These are phyloP conservation scores for Mactra quadrangularis DNA, from an alignment of 1,140 invertebrate genomes.

Conservation along the genomic window DNA sequence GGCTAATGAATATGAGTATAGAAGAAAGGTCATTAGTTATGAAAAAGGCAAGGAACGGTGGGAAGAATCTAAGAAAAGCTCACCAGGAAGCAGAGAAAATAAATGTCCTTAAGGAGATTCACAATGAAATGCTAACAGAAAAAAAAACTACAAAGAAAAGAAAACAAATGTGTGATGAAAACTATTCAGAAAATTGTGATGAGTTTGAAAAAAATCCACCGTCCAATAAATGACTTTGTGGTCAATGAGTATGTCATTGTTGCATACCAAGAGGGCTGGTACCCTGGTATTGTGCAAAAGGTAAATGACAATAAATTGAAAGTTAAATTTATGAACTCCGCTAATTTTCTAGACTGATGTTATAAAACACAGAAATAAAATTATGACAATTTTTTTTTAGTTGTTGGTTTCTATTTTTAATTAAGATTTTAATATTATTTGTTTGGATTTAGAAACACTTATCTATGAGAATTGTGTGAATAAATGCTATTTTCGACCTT, in stretches of 20 bases:
- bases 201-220: not conserved
- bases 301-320: not conserved
- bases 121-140: constrained; percentile 19
- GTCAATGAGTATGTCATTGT: too few relatives aligned
- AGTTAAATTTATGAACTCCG: constrained; percentile 29
- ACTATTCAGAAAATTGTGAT: not conserved
- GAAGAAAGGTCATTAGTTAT: not conserved
- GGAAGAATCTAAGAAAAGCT: not conserved
- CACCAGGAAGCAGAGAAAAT: not conserved
- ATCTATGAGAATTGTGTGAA: too few relatives aligned
- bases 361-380: too few relatives aligned
- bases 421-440: too few relatives aligned
- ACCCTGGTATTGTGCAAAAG: not conserved
- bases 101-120: not conserved
- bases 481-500: too few relatives aligned
- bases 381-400: too few relatives aligned
- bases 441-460: too few relatives aligned
- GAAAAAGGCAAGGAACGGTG: constrained; percentile 25
- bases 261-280: constrained; percentile 33
- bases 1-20: constrained; percentile 7
- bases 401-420: too few relatives aligned
- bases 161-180: not conserved
- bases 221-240: not conserved
- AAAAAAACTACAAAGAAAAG: not conserved
- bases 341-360: not conserved